Percentiles rank a stretch among this genome's conserved stretches.
phyloP scores from a whole-genome alignment of 2,113 vertebrate species.

The Fulmarus glacialis region DNA sequence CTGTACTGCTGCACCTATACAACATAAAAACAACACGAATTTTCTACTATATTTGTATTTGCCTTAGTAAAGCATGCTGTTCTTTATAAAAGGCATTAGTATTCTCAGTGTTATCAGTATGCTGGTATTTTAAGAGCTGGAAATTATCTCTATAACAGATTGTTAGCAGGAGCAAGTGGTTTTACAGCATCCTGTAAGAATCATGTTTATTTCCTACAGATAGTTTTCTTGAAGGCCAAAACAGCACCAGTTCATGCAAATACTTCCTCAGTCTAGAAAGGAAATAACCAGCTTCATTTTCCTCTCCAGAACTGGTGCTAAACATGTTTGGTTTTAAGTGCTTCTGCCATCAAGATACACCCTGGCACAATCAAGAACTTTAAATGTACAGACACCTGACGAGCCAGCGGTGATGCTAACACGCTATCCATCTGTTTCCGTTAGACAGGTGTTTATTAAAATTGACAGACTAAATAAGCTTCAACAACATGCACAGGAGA shows the following conservation, averaged over 20 bases:
- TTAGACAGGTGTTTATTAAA: not conserved
- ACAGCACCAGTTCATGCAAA: not conserved
- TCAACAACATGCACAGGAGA: rapidly evolving
- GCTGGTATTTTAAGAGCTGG: not conserved
- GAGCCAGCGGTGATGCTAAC: not conserved
- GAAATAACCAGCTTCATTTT: not conserved
- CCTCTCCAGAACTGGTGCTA: not conserved
- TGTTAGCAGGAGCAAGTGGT: not conserved
- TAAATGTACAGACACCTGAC: rapidly evolving
- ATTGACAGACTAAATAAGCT: not conserved
- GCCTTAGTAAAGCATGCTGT: not conserved
- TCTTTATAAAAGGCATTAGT: not conserved
- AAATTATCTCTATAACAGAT: not conserved
- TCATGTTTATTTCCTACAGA: not conserved
- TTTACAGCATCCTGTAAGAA: not conserved
- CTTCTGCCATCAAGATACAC: not conserved
- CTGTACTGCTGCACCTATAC: conserved; percentile 93
- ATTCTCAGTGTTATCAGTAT: too few species aligned
- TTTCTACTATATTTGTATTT: not conserved
- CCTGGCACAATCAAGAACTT: not conserved
- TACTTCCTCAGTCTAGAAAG: not conserved
- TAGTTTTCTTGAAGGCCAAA: not conserved
- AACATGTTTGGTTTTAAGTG: not conserved
- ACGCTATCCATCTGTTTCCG: rapidly evolving
- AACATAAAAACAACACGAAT: not conserved